Base-by-base conservation (phyloP, 2,113 vertebrate species). In the Crocuta crocuta region DNA sequence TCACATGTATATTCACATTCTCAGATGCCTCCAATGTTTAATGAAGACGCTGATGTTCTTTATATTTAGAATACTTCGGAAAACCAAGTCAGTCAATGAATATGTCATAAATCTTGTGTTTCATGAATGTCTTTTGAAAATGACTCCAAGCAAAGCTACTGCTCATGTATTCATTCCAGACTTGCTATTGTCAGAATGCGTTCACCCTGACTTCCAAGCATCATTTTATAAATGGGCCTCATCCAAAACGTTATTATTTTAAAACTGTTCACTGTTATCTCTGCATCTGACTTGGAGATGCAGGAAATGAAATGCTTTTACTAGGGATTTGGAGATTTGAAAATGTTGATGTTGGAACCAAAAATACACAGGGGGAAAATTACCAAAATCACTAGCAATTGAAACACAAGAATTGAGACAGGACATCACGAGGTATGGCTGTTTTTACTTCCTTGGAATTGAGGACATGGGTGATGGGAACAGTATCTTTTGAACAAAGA, bases 391-490 rank as follows among this genome's bases (percentile, higher is more conserved):
- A 73, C 19, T 50, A 63, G 16, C 80, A 4, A 63, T 10, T 43
- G 39, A 92, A n/a, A 74, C 17, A 28, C 1, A 92, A 73, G 28
- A 50, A 61, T 0, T 21, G 33, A 50, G 23, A 84, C 39, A 63
- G 61, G 39, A n/a, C 1, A 1, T 10, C 35, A 0, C 12, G 24
- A 19, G 15, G 43, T 48, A n/a, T 5, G 65, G 15, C 33, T 85
- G 15, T 39, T 21, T 63, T 63, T 17, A 33, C 48, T 31, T 63
- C 43, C 45, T 65, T 31, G 43, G 81, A 85, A 33, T 53, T 43
- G 8, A 26, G 71, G 24, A 45, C 39, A 5, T 48, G 23, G 35
- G 13, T 17, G 12, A 78, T 3, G 66, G 31, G 15, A 15, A 45
- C 16, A 11, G 15, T 48, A 39, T 24, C 43, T 45, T 45, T 89